Evolutionary conservation across 2,797 vertebrate genomes (phyloP), one percentile per base, ranked within the genome.

Genomic region (Mormyrus proboscirostris): DNA sequence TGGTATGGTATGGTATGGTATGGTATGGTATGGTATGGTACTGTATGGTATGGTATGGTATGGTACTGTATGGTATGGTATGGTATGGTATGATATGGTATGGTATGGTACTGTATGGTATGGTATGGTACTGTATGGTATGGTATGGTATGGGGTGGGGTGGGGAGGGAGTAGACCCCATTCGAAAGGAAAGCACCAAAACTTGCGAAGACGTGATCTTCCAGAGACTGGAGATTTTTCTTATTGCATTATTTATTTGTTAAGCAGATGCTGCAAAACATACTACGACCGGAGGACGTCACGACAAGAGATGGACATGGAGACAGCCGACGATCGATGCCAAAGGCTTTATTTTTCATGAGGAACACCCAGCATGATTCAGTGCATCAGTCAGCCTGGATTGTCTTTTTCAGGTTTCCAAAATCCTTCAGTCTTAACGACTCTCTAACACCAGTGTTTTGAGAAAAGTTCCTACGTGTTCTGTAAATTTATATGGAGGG

Each of bases 401-500:
- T 59, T 59, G 29, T 55, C 25, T 87, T 57, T 57, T 55, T 51
- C 25, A 38, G 85, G 25, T 87, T 87, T 41, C 51, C 53, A 51
- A 14, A 51, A 87, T 51, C 85, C 50, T 87, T 9, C 41, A 47
- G 38, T 47, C 19, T 87, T 87, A 33, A 87, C 9, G 33, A 51
- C 29, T 38, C 33, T 41, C 16, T 87, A 57, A 87, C 85, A 87
- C 25, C 53, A 7, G 25, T 57, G 12, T 57, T 87, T 55, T 8
- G 14, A 87, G 76, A 87, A 10, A n/a, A 57, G 50, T 57, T 86
- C 29, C 25, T 84, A 82, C 82, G n/a, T 84, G 82, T 84, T 25
- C 51, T 57, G 38, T n/a, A 59, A 57, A 38, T 19, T 38, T 57
- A 87, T 9, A 41, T 44, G 53, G 85, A 25, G 51, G 53, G 33